Conservation (phyloP, 2,113 vertebrate species). For the Eulemur macaco region DNA sequence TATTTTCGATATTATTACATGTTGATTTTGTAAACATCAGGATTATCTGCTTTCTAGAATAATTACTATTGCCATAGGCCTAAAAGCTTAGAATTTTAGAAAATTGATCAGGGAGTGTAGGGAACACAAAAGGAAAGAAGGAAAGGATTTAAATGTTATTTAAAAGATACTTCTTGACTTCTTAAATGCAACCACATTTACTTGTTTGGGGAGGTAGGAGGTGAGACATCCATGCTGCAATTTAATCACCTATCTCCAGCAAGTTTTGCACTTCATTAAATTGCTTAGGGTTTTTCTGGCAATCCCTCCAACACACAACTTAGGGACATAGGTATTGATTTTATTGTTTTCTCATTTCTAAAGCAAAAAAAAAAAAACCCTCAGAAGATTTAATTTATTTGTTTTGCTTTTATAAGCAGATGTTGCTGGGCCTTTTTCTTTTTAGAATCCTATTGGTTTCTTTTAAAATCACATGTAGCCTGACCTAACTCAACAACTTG, state of each 20-base stretch:
- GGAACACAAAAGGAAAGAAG: slow-evolving; percentile 19
- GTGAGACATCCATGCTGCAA: neutral
- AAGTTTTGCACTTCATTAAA: slow-evolving; percentile 40
- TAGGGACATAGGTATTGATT: neutral
- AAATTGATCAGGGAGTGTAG: neutral
- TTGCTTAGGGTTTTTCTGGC: slow-evolving; percentile 9
- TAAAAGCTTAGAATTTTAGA: slow-evolving; percentile 42
- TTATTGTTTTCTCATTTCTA: slow-evolving; percentile 49
- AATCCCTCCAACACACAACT: neutral
- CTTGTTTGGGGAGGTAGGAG: neutral
- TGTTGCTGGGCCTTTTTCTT: neutral
- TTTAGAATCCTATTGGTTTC: neutral
- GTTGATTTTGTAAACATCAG: slow-evolving; percentile 4
- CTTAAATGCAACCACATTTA: neutral
- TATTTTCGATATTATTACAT: slow-evolving; percentile 38
- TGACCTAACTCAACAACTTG: neutral
- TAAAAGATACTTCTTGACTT: slow-evolving; percentile 23
- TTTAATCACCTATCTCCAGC: neutral
- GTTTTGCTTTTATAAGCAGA: slow-evolving; percentile 35
- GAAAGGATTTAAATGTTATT: slow-evolving; percentile 22
- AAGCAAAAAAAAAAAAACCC: neutral
- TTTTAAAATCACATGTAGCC: neutral
- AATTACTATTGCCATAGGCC: neutral
- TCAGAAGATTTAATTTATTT: slow-evolving; percentile 2
- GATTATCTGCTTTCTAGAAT: slow-evolving; percentile 40